phyloP scores from a whole-genome alignment of 2,797 vertebrate species.

The Catharus ustulatus region DNA sequence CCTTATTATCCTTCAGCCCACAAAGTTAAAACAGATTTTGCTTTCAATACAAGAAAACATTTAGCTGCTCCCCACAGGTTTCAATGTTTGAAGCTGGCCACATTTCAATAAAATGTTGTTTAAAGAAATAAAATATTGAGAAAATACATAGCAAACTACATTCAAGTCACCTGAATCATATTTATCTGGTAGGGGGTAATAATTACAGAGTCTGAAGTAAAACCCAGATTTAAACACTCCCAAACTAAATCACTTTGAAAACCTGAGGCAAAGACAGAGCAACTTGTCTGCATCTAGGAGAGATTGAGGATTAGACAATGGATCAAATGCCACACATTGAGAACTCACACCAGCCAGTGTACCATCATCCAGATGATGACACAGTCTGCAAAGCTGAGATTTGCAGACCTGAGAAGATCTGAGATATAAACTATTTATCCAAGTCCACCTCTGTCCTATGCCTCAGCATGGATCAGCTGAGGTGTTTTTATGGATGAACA shows the following conservation, averaged over 20 bases:
- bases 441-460: not conserved
- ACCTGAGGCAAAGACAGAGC: not conserved
- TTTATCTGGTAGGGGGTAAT: not conserved
- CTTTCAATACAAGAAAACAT: slow-evolving; percentile 69
- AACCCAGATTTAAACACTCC: not conserved
- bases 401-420: not conserved
- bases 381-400: not conserved
- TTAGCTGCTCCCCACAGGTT: slow-evolving; percentile 70
- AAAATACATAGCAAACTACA: not conserved
- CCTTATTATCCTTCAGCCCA: slow-evolving; percentile 76
- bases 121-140: slow-evolving; percentile 47
- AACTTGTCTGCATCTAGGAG: not conserved
- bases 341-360: not conserved
- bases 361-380: not conserved
- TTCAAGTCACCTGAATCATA: slow-evolving; percentile 23
- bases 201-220: slow-evolving; percentile 36
- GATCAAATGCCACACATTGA: not conserved
- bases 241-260: slow-evolving; percentile 15
- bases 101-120: slow-evolving; percentile 63
- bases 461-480: not conserved
- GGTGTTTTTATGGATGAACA: not conserved
- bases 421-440: not conserved
- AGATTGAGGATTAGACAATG: not conserved
- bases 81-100: slow-evolving; percentile 63
- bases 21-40: slow-evolving; percentile 76